Conservation (phyloP, 2,888 invertebrate species). For the Gibbula magus region DNA sequence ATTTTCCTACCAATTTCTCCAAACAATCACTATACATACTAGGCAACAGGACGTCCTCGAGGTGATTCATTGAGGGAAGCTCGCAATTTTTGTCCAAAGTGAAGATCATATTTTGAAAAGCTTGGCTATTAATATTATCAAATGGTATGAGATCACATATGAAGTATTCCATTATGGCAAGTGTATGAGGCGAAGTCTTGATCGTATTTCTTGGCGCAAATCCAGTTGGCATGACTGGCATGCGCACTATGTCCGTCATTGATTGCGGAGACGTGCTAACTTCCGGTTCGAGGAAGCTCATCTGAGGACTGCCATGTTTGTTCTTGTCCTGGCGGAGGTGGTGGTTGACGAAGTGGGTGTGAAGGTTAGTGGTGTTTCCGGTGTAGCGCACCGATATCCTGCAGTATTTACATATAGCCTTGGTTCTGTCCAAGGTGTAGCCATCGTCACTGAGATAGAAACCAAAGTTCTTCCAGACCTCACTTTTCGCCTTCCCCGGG, state of each 20-base stretch:
- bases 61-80: slow-evolving; percentile 31
- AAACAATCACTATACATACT: slow-evolving; percentile 28
- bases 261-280: neutral
- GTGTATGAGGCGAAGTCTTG: slow-evolving; percentile 22
- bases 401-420: slow-evolving; percentile 47
- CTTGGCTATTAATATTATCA: slow-evolving; percentile 35
- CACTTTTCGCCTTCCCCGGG: slow-evolving; percentile 49
- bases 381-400: slow-evolving; percentile 41
- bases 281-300: neutral
- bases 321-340: slow-evolving; percentile 15
- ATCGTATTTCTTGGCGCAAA: neutral
- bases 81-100: slow-evolving; percentile 31
- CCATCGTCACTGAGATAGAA: slow-evolving; percentile 44
- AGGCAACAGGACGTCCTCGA: slow-evolving; percentile 26
- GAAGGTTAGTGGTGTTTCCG: slow-evolving; percentile 51
- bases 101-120: slow-evolving; percentile 42
- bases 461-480: slow-evolving; percentile 50
- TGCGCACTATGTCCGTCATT: neutral
- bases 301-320: neutral
- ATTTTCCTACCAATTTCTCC: slow-evolving; percentile 24
- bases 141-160: slow-evolving; percentile 41
- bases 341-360: slow-evolving; percentile 45
- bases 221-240: neutral
- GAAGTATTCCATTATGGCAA: slow-evolving; percentile 39
- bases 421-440: slow-evolving; percentile 43